Base-by-base conservation (phyloP, 2,113 vertebrate species). In the Falcunculus frontatus region DNA sequence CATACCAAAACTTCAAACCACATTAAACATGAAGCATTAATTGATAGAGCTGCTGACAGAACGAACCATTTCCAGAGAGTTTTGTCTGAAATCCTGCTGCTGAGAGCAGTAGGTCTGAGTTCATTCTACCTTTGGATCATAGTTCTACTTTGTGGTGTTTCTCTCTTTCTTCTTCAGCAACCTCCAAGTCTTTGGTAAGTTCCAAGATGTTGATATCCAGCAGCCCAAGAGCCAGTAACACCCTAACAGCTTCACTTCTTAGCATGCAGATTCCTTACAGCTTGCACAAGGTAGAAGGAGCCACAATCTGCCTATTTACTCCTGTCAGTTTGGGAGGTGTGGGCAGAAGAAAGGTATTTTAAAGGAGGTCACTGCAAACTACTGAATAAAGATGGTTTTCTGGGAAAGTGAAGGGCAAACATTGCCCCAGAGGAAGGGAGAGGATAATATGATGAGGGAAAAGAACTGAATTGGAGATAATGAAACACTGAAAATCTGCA, bases 211-310 rank as follows among this genome's bases (percentile, higher is more conserved):
- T 64, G 55, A 62, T 62, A 42, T 29, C 42, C 55, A 81, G 55
- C 50, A 63, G 49, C 46, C 15, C 42, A 74, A 53, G 32, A 73
- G 25, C 39, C 41, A 80, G 30, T 64, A 73, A 57, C 50, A 52
- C 39, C 26, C 21, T 9, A 37, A 76, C 26, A 69, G 25, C 55
- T 86, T 83, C 1, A 1, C 18, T 91, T 39, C 33, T 84, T 74
- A 67, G 59, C 0, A 0, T n/a, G 32, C 1, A 1, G 70, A 55
- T 64, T 75, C 62, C 53, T 68, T 63, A 30, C 2, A 30, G 44
- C 41, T 69, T 30, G 39, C 41, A 41, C 21, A 20, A 69, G 42
- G n/a, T 22, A 37, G 19, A 73, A 64, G 26, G 53, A 79, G 64
- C 14, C 55, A 78, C 37, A 39, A 22, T 55, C 47, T 91, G 39